These are phyloP conservation scores for Leptinotarsa texana DNA, from an alignment of 1,140 invertebrate species.

Conservation along the genomic window DNA sequence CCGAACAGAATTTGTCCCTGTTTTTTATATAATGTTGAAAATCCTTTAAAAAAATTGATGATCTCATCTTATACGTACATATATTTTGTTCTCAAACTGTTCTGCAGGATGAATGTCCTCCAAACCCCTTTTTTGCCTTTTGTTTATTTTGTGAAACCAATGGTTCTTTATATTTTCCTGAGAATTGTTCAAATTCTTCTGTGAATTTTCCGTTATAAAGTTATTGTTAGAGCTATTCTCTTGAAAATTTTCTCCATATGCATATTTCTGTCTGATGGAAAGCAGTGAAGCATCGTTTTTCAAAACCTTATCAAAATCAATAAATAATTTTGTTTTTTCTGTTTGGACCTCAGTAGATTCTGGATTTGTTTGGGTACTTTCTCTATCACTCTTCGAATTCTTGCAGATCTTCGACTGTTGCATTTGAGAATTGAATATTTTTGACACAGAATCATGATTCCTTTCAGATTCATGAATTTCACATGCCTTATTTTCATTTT, in stretches of 20 bases:
- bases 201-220: not conserved
- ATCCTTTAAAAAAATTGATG: too few species aligned
- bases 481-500: too few species aligned
- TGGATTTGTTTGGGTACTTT: too few species aligned
- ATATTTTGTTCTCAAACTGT: constrained; percentile 14
- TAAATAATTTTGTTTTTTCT: constrained; percentile 12
- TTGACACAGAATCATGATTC: too few species aligned
- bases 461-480: too few species aligned
- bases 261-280: not conserved
- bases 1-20: too few species aligned
- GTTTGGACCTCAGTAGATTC: too few species aligned
- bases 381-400: too few species aligned
- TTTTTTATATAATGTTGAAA: too few species aligned
- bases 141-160: not conserved
- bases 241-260: not conserved
- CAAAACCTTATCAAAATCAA: not conserved
- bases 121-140: not conserved
- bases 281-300: not conserved
- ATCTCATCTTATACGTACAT: not conserved
- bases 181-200: not conserved
- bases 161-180: not conserved
- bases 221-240: not conserved
- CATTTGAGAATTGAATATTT: too few species aligned
- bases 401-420: too few species aligned
- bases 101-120: constrained; percentile 19